Evolutionary conservation across 2,797 vertebrate genomes (phyloP), one percentile per base, ranked within the genome.

Genomic region (Periparus ater): DNA sequence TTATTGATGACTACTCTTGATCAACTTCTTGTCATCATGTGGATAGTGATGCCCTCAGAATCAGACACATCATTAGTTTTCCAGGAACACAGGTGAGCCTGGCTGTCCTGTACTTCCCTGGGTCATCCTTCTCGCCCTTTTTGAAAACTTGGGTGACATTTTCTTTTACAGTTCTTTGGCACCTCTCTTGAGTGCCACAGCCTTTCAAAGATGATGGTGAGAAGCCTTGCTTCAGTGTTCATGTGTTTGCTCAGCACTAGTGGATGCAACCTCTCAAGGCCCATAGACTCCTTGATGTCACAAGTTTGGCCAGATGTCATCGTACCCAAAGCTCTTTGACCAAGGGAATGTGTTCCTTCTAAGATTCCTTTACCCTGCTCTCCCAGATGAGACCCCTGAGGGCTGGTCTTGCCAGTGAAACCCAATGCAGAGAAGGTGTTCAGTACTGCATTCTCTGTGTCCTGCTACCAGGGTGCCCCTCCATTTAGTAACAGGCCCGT

Each of bases 11-110:
- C 10, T 63, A 20, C 23, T n/a, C 19, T 17, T 53, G 8, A 44
- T 44, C 18, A 27, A 5, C 16, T 51, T 44, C 17, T 29, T 58
- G 15, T 36, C 1, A 0, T 36, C 10, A 16, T 27, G 3, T 32
- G 38, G 38, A 36, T 27, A 12, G 2, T 13, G 38, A 36, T 67
- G 10, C 8, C 22, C 32, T 26, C 26, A 36, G 22, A 74, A 36
- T 75, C 26, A 66, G 36, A 34, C 4, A 21, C 2, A 17, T 17
- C 26, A 50, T 11, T 18, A 45, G 8, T 16, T 53, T 38, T 76
- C 19, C n/a, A 27, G 32, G 12, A 15, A 23, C 6, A 44, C 5
- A n/a, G 27, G 4, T 19, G 32, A 67, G 16, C 4, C n/a, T 51
- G 38, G 27, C 15, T 60, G 7, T 22, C 22, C 10, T 27, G 12